phyloP scores from a whole-genome alignment of 2,888 invertebrate genomes.

The Lochmaea capreae region DNA sequence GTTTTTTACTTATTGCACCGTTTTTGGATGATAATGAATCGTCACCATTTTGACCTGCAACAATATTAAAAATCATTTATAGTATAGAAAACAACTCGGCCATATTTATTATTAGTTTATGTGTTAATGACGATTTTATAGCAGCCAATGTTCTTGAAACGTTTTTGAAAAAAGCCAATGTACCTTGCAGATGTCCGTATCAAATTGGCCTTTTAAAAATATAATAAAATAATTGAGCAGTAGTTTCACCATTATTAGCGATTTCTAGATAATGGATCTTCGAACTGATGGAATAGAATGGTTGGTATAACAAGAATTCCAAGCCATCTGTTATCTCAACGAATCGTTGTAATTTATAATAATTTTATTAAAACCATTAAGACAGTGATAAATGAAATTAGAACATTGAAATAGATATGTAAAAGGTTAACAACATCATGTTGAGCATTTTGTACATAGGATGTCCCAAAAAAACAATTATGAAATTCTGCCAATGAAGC shows the following conservation, averaged over 20 bases:
- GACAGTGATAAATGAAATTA: constrained; percentile 24
- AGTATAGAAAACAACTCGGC: too few species aligned
- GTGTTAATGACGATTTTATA: background rate
- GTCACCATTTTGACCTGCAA: constrained; percentile 86
- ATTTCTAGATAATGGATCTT: constrained; percentile 31
- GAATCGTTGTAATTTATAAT: constrained; percentile 23
- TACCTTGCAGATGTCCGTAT: constrained; percentile 28
- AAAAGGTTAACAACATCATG: background rate
- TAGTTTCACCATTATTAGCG: constrained; percentile 28
- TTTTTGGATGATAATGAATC: constrained; percentile 75
- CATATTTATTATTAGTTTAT: too few species aligned
- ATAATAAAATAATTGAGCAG: constrained; percentile 33
- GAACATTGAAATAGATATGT: constrained; percentile 8
- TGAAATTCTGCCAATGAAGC: too few species aligned
- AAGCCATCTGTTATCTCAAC: constrained; percentile 25
- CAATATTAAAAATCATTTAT: constrained; percentile 9
- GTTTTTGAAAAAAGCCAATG: background rate
- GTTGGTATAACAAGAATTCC: constrained; percentile 29
- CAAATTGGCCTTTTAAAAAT: constrained; percentile 26
- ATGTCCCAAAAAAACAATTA: too few species aligned
- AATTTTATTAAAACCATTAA: constrained; percentile 17
- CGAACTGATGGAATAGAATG: constrained; percentile 26
- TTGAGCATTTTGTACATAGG: too few species aligned
- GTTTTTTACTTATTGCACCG: constrained; percentile 84
- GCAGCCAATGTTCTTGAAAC: background rate